A percentile compares a stretch with the other conserved stretches of the same genome.
These are phyloP conservation scores for Netelia virgata DNA, from an alignment of 2,888 invertebrate genomes.

Conservation along the genomic window DNA sequence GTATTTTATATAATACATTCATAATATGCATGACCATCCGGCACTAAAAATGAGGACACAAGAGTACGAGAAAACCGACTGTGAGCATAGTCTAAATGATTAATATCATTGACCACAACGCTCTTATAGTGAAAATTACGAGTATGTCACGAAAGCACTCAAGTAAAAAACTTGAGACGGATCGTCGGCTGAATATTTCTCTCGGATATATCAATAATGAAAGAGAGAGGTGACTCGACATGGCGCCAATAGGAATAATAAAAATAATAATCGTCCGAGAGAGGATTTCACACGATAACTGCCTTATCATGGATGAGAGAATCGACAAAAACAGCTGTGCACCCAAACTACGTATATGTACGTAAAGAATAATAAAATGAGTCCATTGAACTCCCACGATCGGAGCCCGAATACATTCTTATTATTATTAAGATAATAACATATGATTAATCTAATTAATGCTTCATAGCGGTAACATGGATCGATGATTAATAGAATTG, in stretches of 20 bases:
- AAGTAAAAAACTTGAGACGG: background rate
- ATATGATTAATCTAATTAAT: no score
- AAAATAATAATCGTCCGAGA: slow-evolving; percentile 10
- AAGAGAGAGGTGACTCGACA: slow-evolving; percentile 11
- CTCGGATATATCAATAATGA: background rate
- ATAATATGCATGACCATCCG: background rate
- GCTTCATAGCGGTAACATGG: no score
- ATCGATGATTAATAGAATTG: no score
- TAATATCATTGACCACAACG: slow-evolving; percentile 5
- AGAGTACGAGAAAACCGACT: background rate
- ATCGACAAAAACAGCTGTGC: slow-evolving; percentile 20
- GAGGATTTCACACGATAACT: background rate
- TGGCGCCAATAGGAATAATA: slow-evolving; percentile 19
- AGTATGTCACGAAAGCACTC: slow-evolving; percentile 18
- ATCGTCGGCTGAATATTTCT: background rate
- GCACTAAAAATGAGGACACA: background rate
- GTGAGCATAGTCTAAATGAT: background rate
- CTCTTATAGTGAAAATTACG: slow-evolving; percentile 8
- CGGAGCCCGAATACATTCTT: no score
- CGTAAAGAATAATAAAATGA: no score
- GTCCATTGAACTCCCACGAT: no score
- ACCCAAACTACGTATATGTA: no score
- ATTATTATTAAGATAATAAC: no score
- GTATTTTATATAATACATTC: no score
- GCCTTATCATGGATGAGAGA: background rate